Base-by-base conservation (phyloP, 2,113 vertebrate genomes). In the Odontophorus gujanensis region DNA sequence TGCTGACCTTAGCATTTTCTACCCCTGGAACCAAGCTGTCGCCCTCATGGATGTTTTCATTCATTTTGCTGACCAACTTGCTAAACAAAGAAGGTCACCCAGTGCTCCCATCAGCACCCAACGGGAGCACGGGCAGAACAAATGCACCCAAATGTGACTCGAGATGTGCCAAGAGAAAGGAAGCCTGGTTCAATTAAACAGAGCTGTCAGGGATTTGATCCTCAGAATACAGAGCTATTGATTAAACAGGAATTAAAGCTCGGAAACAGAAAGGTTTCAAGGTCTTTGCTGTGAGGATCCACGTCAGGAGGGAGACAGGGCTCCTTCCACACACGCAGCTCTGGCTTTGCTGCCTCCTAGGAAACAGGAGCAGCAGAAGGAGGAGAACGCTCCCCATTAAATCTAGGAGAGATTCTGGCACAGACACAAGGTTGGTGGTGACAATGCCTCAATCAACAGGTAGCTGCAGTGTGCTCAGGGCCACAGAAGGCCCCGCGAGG, bases 51-150 rank as follows among this genome's bases (percentile, higher is more conserved):
- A 85, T 72, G 91, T 94, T 96, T 95, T 84, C 73, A 81, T 90
- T 88, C 69, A 40, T 95, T 95, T 86, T 85, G 93, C 38, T 94
- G 93, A 42, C 80, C 93, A 95, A 95, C 91, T 86, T 83, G 79
- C 91, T 81, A 93, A 93, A 97, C 93, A 95, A 96, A 96, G 90
- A 88, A 77, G 91, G 93, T 93, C 87, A 94, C 92, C 87, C 51
- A 66, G 85, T 58, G 73, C 81, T 95, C 80, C 85, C 89, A 78
- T 85, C 94, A 42, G 73, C 73, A 81, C 78, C 79, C 62, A 71
- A 76, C 57, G 8, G 92, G 79, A 89, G 87, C 59, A 38, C 36
- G 75, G 84, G 85, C 93, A 88, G 95, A 95, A 93, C 51, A 86
- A 87, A 95, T 5, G 73, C 85, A 69, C 87, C 87, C 86, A 90